Evolutionary conservation across 2,113 vertebrate genomes (phyloP).

Genomic region (Crotalus horridus): DNA sequence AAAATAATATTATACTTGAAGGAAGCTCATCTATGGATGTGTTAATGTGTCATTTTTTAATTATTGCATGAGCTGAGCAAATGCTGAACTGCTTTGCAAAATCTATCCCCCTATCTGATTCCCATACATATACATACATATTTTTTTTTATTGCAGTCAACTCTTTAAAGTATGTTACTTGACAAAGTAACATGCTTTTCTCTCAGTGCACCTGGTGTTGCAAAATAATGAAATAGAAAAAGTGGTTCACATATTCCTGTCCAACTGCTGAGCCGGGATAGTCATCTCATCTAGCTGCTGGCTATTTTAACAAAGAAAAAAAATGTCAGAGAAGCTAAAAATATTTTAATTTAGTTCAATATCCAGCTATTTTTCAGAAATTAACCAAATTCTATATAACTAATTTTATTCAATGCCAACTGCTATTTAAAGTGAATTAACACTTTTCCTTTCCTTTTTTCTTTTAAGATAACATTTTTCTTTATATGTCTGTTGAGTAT

Average conservation of each 20-base stretch:
- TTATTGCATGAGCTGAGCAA: not conserved
- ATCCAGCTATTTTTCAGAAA: not conserved
- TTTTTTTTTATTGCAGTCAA: not conserved
- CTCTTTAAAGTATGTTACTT: not conserved
- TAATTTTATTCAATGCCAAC: not conserved
- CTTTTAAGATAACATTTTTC: not conserved
- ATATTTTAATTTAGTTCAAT: not conserved
- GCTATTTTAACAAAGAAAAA: not conserved
- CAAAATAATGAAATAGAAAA: not conserved
- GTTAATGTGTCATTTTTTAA: not conserved
- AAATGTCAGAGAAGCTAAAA: not conserved
- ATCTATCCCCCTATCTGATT: not conserved
- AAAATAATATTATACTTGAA: not conserved
- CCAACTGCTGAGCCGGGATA: not conserved
- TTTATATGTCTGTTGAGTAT: not conserved
- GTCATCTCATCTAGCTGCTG: not conserved
- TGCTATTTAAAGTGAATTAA: not conserved
- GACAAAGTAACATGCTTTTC: not conserved
- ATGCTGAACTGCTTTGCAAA: not conserved
- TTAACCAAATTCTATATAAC: not conserved
- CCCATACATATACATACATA: too few relatives aligned
- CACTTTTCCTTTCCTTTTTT: not conserved
- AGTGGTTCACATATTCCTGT: not conserved
- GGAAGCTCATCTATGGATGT: not conserved
- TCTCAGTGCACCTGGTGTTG: not conserved